phyloP scores from a whole-genome alignment of 2,113 vertebrate genomes.

The Aleadryas rufinucha region DNA sequence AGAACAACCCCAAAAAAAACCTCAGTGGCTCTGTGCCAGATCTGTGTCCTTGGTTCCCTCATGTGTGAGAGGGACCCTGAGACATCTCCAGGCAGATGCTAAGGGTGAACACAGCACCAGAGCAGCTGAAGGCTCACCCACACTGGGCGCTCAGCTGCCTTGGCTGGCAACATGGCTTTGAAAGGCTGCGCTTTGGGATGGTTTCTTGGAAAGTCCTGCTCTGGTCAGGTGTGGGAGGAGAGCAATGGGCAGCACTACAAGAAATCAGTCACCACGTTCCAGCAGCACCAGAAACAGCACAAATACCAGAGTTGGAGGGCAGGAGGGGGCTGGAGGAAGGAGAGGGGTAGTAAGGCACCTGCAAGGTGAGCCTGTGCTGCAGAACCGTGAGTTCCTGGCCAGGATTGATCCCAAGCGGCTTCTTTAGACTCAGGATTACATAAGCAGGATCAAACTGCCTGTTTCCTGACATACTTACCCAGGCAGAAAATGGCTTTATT shows the following conservation, averaged over 20 bases:
- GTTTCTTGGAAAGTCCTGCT: conserved; percentile 14
- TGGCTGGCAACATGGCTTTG: neutral
- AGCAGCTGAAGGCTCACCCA: neutral
- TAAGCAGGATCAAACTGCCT: conserved; percentile 11
- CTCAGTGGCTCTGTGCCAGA: neutral
- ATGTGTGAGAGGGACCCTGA: neutral
- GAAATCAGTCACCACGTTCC: neutral
- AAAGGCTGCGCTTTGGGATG: neutral
- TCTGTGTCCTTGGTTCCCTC: neutral
- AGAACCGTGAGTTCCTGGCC: neutral
- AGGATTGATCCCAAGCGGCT: neutral
- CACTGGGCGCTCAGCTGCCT: neutral
- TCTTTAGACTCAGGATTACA: neutral
- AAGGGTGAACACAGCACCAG: neutral
- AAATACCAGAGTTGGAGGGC: neutral
- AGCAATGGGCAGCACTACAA: neutral
- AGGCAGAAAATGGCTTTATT: conserved; percentile 25
- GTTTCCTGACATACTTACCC: neutral
- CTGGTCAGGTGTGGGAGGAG: neutral
- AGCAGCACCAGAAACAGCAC: neutral
- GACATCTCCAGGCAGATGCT: neutral
- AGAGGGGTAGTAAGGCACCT: neutral
- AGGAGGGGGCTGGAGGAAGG: neutral
- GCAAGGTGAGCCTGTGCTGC: neutral
- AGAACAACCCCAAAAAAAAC: neutral